These are phyloP conservation scores for Kradibia gibbosae DNA, from an alignment of 1,140 invertebrate species.

Conservation along the genomic window DNA sequence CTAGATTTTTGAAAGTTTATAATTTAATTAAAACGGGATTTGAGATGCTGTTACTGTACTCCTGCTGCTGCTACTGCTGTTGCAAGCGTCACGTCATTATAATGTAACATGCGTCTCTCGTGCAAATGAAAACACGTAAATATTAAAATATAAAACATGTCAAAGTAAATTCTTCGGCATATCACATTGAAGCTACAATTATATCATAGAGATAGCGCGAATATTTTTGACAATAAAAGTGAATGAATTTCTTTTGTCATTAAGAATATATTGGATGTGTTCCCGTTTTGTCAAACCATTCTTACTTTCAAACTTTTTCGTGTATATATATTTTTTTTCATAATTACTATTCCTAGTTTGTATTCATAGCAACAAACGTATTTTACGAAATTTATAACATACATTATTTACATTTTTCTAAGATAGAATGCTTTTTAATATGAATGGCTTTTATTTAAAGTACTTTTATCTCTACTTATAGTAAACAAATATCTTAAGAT, in stretches of 20 bases:
- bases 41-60: background rate
- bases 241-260: background rate
- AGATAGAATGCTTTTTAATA: no score
- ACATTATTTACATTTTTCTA: no score
- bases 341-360: no score
- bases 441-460: no score
- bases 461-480: no score
- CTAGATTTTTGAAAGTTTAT: constrained; percentile 37
- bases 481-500: no score
- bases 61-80: background rate
- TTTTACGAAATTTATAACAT: no score
- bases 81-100: background rate
- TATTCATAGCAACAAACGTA: no score
- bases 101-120: background rate
- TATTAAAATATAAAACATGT: constrained; percentile 24
- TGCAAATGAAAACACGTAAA: background rate
- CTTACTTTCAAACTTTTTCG: background rate
- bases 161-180: constrained; percentile 9
- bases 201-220: background rate
- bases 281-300: background rate
- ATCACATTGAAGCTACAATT: background rate
- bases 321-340: background rate
- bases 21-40: constrained; percentile 44
- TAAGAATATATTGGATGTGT: background rate
- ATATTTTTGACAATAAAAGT: background rate